A percentile compares a stretch with the other conserved stretches of the same genome.
These are phyloP conservation scores for Kryptolebias marmoratus DNA, from an alignment of 2,113 vertebrate genomes.

Conservation along the genomic window DNA sequence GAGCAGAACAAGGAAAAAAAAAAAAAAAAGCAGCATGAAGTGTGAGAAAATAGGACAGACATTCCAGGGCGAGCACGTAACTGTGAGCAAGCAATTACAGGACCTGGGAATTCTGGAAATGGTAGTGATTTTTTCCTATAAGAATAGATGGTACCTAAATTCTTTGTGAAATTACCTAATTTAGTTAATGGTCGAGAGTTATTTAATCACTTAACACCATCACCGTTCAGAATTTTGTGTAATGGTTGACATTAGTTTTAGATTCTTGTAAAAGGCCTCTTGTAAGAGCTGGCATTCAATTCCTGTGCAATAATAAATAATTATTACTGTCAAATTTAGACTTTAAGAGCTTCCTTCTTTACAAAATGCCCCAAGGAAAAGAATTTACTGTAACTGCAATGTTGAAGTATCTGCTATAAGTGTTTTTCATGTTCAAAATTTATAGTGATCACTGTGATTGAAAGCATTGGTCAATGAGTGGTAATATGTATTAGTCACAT, in stretches of 20 bases:
- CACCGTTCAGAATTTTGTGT: background rate
- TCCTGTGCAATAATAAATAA: too few species aligned
- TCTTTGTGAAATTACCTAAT: constrained; percentile 8
- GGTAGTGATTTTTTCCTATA: constrained; percentile 5
- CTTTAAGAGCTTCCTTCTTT: too few species aligned
- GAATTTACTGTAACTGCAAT: too few species aligned
- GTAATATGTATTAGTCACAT: too few species aligned
- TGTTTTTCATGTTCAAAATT: too few species aligned
- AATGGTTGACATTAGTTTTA: background rate
- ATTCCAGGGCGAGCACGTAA: constrained; percentile 63
- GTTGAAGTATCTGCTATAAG: too few species aligned
- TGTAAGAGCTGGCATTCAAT: too few species aligned
- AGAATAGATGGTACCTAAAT: constrained; percentile 22
- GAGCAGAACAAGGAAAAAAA: constrained; percentile 31
- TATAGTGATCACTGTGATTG: too few species aligned
- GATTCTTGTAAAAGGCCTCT: too few species aligned
- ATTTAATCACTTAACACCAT: constrained; percentile 11
- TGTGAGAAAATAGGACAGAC: constrained; percentile 60
- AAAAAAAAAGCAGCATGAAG: constrained; percentile 37
- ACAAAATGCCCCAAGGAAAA: too few species aligned
- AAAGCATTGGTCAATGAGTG: too few species aligned
- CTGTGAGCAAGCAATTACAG: constrained; percentile 16
- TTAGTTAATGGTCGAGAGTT: constrained; percentile 15
- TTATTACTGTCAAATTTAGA: too few species aligned
- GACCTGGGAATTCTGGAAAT: constrained; percentile 15